Conservation (phyloP, 37 sponge, comb jelly and placozoan genomes). For the Halichondria panicea region DNA sequence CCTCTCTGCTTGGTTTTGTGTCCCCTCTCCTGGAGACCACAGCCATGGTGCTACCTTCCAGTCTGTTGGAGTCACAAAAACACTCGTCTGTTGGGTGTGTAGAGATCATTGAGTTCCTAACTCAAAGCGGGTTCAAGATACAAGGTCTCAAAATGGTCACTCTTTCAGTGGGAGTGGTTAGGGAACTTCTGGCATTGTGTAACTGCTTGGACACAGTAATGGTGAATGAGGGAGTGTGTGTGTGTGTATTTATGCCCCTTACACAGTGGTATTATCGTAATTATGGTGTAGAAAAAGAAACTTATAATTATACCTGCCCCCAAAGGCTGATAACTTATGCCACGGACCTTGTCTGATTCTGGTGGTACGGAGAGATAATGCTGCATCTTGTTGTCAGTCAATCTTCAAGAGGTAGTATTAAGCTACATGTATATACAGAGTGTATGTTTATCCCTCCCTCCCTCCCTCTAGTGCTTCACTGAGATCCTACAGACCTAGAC, state of each 20-base stretch:
- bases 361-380: constrained; percentile 59
- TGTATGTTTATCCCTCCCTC: neutral
- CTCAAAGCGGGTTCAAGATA: constrained; percentile 9
- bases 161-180: neutral
- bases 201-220: neutral
- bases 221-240: neutral
- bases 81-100: constrained; percentile 9
- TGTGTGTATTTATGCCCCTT: constrained; percentile 5
- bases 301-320: neutral
- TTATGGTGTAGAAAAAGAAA: neutral
- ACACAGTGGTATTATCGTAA: neutral
- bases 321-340: constrained; percentile 11
- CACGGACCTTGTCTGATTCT: constrained; percentile 39
- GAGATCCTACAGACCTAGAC: neutral
- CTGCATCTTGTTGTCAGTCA: constrained; percentile 62
- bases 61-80: neutral
- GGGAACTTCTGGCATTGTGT: neutral
- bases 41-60: constrained; percentile 31
- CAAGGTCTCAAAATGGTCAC: constrained; percentile 19
- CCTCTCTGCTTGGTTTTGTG: neutral
- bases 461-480: neutral
- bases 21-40: constrained; percentile 56
- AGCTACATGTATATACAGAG: neutral
- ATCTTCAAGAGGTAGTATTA: constrained; percentile 57
- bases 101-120: constrained; percentile 16